A percentile compares a stretch with the other conserved stretches of the same genome.
Evolutionary conservation across 2,113 vertebrate species (phyloP).

Genomic region (Danionella cerebrum): DNA sequence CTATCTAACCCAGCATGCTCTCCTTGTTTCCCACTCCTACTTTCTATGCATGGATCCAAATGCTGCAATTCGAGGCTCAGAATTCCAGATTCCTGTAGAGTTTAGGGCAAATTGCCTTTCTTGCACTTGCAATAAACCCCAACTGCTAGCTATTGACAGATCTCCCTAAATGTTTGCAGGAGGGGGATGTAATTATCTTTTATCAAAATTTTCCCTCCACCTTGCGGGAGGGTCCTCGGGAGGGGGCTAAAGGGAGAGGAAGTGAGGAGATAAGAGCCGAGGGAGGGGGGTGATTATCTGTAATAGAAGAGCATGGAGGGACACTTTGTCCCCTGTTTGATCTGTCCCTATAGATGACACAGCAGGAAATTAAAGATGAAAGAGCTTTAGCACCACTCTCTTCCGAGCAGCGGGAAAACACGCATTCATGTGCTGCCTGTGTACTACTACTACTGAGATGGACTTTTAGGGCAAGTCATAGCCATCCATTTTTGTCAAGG

Average conservation of each 20-base stretch:
- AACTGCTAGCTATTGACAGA: constrained; percentile 43
- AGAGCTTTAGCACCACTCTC: constrained; percentile 61
- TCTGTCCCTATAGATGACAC: constrained; percentile 60
- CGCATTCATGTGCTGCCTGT: constrained; percentile 49
- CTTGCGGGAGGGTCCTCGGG: constrained; percentile 47
- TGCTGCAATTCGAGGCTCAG: constrained; percentile 7
- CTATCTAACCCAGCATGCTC: background rate
- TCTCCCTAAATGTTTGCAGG: constrained; percentile 43
- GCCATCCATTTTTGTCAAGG: constrained; percentile 12
- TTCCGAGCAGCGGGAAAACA: constrained; percentile 58
- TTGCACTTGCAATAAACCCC: constrained; percentile 38
- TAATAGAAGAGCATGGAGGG: constrained; percentile 56
- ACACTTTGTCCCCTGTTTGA: constrained; percentile 66
- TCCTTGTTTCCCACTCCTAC: background rate
- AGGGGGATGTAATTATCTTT: constrained; percentile 50
- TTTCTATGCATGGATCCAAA: background rate
- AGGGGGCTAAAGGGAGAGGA: constrained; percentile 54
- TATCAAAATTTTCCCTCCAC: constrained; percentile 37
- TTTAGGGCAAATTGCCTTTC: constrained; percentile 33
- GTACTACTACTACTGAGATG: constrained; percentile 33
- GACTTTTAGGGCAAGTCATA: constrained; percentile 6
- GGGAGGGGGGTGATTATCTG: constrained; percentile 40
- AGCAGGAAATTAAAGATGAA: constrained; percentile 70
- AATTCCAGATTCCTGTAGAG: constrained; percentile 23
- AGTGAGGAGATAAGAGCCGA: constrained; percentile 47